A percentile compares a stretch with the other conserved stretches of the same genome.
phyloP scores from a whole-genome alignment of 2,888 invertebrate genomes.

The Pristionchus maxplancki region DNA sequence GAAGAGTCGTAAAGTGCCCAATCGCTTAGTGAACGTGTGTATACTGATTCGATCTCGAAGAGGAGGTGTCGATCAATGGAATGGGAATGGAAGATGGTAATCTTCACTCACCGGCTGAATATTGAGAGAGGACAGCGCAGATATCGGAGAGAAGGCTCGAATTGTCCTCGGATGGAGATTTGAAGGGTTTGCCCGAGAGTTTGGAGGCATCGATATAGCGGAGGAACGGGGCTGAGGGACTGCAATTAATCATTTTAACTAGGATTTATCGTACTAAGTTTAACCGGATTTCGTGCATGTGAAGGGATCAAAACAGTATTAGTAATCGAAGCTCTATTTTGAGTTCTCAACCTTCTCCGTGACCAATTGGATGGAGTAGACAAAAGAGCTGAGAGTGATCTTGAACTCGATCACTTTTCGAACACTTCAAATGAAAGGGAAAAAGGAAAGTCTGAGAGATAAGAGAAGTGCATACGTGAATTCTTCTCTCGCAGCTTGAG shows the following conservation, averaged over 20 bases:
- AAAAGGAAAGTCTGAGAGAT: neutral
- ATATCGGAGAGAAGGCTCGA: neutral
- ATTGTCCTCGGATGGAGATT: conserved; percentile 15
- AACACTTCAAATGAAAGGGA: neutral
- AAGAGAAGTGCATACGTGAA: neutral
- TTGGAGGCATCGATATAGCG: conserved; percentile 24
- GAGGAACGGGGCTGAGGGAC: conserved; percentile 38
- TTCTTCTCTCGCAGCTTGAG: conserved; percentile 47
- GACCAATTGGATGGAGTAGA: too few relatives aligned
- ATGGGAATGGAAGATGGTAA: neutral
- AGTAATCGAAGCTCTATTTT: neutral
- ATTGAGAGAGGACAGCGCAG: neutral
- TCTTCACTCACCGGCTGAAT: neutral
- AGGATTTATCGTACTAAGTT: too few relatives aligned
- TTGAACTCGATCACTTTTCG: neutral
- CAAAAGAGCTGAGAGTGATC: neutral
- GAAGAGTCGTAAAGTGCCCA: neutral
- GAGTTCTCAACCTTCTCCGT: neutral
- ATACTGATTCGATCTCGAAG: neutral
- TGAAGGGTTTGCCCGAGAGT: neutral
- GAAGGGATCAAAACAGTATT: neutral
- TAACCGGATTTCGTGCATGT: too few relatives aligned
- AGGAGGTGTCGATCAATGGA: neutral
- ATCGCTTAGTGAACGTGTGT: too few relatives aligned
- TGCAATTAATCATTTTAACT: neutral